A percentile compares a stretch with the other conserved stretches of the same genome.
Evolutionary conservation across 2,113 vertebrate genomes (phyloP).

Genomic region (Eulemur rufifrons): DNA sequence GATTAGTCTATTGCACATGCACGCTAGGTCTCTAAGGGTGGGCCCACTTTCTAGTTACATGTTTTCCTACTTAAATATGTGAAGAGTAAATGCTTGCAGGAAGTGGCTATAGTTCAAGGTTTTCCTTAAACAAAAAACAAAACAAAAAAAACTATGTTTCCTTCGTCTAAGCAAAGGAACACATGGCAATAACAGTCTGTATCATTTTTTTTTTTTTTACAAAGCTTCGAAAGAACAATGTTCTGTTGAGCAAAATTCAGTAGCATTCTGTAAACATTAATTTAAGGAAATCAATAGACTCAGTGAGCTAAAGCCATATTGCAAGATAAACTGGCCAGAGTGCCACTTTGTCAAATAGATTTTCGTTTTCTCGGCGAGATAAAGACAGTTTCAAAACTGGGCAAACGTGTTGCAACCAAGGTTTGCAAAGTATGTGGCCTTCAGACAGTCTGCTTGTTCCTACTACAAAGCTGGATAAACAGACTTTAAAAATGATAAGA

Average conservation of each 20-base stretch:
- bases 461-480: slow-evolving; percentile 90
- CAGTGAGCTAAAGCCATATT: slow-evolving; percentile 91
- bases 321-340: slow-evolving; percentile 92
- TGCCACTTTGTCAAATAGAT: slow-evolving; percentile 93
- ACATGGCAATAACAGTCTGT: slow-evolving; percentile 84
- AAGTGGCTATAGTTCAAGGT: slow-evolving; percentile 86
- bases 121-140: slow-evolving; percentile 77
- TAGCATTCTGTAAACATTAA: slow-evolving; percentile 92
- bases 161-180: slow-evolving; percentile 85
- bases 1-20: slow-evolving; percentile 38
- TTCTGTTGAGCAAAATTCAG: slow-evolving; percentile 89
- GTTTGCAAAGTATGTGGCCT: slow-evolving; percentile 92
- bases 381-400: slow-evolving; percentile 93
- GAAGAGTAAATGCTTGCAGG: slow-evolving; percentile 84
- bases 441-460: slow-evolving; percentile 86
- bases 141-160: slow-evolving; percentile 68
- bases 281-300: slow-evolving; percentile 92
- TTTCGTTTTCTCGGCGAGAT: slow-evolving; percentile 91
- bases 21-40: slow-evolving; percentile 59
- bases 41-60: slow-evolving; percentile 71
- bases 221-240: slow-evolving; percentile 91
- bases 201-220: slow-evolving; percentile 79
- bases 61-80: slow-evolving; percentile 82
- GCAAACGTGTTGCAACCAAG: slow-evolving; percentile 91
- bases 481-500: slow-evolving; percentile 91